Conservation (phyloP, 2,888 invertebrate genomes). For the Heliconius erato region DNA sequence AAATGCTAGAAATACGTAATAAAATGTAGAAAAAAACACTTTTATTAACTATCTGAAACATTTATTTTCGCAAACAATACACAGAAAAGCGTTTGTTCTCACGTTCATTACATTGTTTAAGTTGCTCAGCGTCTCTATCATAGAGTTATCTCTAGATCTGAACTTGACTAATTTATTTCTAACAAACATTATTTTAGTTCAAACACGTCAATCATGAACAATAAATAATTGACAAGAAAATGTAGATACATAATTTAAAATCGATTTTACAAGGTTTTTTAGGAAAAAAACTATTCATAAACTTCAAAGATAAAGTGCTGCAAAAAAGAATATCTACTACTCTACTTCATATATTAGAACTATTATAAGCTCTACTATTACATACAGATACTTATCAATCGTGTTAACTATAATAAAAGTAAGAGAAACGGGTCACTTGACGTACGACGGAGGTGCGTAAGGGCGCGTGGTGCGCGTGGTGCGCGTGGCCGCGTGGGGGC, state of each 20-base stretch:
- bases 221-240: not conserved
- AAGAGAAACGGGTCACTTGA: conserved; percentile 52
- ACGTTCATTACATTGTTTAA: conserved; percentile 31
- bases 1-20: not conserved
- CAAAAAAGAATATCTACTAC: not conserved
- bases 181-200: not conserved
- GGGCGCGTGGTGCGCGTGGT: conserved; percentile 62
- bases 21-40: not conserved
- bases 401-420: conserved; percentile 59
- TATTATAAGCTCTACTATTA: not conserved
- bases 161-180: not conserved
- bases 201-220: not conserved
- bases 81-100: conserved; percentile 21
- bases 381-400: not conserved
- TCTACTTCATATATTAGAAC: too few species aligned
- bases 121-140: not conserved
- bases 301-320: not conserved
- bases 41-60: conserved; percentile 2
- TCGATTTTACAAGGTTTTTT: not conserved
- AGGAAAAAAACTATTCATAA: not conserved
- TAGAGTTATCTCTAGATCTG: not conserved
- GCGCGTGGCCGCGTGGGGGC: conserved; percentile 62
- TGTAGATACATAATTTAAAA: not conserved
- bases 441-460: conserved; percentile 68
- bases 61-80: conserved; percentile 18